phyloP scores from a whole-genome alignment of 2,888 invertebrate genomes.

The Leucania comma region DNA sequence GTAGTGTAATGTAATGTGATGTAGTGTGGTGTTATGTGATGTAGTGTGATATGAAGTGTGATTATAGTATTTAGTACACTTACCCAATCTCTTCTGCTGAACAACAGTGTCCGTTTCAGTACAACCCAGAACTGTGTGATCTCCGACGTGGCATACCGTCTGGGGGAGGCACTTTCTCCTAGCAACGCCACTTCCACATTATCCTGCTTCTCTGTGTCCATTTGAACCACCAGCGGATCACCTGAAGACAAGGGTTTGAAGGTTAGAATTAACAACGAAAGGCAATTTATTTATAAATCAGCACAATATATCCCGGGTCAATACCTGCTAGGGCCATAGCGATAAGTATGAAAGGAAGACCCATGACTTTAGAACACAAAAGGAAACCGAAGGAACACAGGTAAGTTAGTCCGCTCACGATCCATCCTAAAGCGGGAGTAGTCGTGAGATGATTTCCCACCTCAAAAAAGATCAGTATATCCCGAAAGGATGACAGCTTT shows the following conservation, averaged over 20 bases:
- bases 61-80: slow-evolving; percentile 60
- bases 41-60: too few relatives aligned
- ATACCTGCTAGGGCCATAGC: not conserved
- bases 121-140: slow-evolving; percentile 96
- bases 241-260: slow-evolving; percentile 71
- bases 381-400: too few relatives aligned
- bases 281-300: not conserved
- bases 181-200: slow-evolving; percentile 94
- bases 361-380: too few relatives aligned
- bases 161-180: slow-evolving; percentile 92
- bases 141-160: slow-evolving; percentile 96
- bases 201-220: slow-evolving; percentile 92
- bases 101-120: slow-evolving; percentile 95
- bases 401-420: too few relatives aligned
- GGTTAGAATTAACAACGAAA: slow-evolving; percentile 8
- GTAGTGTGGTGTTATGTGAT: too few relatives aligned
- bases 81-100: slow-evolving; percentile 97
- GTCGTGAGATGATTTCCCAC: too few relatives aligned
- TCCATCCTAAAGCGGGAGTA: too few relatives aligned
- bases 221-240: slow-evolving; percentile 90
- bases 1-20: too few relatives aligned
- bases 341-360: too few relatives aligned
- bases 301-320: not conserved
- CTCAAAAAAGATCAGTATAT: too few relatives aligned
- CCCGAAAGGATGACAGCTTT: too few relatives aligned